Conservation (phyloP, 1,140 invertebrate species). For the Condylostylus longicornis region DNA sequence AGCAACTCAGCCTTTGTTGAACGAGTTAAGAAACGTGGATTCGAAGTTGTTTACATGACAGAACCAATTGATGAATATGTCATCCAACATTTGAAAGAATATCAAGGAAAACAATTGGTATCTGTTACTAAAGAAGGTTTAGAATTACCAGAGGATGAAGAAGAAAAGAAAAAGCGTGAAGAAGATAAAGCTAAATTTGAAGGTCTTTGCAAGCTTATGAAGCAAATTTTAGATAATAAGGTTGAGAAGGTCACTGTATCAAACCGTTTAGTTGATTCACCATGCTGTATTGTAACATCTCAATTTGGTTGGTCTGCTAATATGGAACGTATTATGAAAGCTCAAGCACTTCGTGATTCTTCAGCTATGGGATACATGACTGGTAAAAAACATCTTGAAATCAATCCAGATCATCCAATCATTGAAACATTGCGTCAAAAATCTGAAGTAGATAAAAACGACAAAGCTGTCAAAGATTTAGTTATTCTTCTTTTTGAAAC, state of each 20-base stretch:
- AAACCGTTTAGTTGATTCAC: slow-evolving; percentile 80
- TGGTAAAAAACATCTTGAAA: slow-evolving; percentile 89
- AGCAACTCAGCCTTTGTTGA: slow-evolving; percentile 91
- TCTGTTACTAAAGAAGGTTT: slow-evolving; percentile 93
- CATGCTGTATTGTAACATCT: slow-evolving; percentile 92
- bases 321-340: slow-evolving; percentile 98
- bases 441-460: slow-evolving; percentile 83
- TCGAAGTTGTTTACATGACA: slow-evolving; percentile 95
- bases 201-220: slow-evolving; percentile 88
- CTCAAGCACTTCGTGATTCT: slow-evolving; percentile 78
- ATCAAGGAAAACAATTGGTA: slow-evolving; percentile 82
- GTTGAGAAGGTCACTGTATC: slow-evolving; percentile 90
- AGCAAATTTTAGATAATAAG: slow-evolving; percentile 83
- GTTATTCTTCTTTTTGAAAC: slow-evolving; percentile 81
- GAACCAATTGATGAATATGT: slow-evolving; percentile 97
- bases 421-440: slow-evolving; percentile 75
- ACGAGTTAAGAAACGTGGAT: slow-evolving; percentile 84
- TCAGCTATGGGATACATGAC: slow-evolving; percentile 96
- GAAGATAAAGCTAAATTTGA: slow-evolving; percentile 86
- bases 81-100: slow-evolving; percentile 91
- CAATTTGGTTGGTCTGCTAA: slow-evolving; percentile 96
- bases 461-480: slow-evolving; percentile 85
- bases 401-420: slow-evolving; percentile 90
- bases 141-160: slow-evolving; percentile 84
- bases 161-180: slow-evolving; percentile 88